phyloP scores from a whole-genome alignment of 2,888 invertebrate species.

The Xylota segnis region DNA sequence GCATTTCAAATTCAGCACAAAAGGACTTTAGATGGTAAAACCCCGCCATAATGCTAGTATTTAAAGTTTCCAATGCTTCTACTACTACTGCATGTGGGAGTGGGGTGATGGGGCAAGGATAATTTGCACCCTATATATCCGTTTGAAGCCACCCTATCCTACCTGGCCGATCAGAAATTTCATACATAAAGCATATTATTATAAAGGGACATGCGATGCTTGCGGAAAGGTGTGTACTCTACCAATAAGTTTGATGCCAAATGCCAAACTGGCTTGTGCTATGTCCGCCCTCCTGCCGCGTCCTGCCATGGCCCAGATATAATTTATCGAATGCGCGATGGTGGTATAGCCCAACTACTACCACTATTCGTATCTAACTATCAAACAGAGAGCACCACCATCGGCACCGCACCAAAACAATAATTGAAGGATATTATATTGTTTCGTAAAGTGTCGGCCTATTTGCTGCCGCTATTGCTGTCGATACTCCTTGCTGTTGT shows the following conservation, averaged over 20 bases:
- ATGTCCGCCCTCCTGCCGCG: not conserved
- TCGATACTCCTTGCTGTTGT: conserved; percentile 48
- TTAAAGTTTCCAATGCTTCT: conserved; percentile 55
- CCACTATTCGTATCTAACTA: too few species aligned
- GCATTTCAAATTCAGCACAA: conserved; percentile 58
- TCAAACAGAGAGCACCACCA: conserved; percentile 24
- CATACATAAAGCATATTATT: conserved; percentile 59
- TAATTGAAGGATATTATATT: conserved; percentile 66
- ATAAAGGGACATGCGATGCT: conserved; percentile 69
- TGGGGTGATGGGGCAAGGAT: too few species aligned
- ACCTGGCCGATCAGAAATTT: conserved; percentile 33
- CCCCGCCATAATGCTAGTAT: conserved; percentile 44
- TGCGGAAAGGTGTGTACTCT: conserved; percentile 62
- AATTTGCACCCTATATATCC: conserved; percentile 19
- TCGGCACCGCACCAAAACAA: conserved; percentile 63
- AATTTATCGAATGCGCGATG: conserved; percentile 51
- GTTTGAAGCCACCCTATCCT: not conserved
- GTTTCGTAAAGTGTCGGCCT: conserved; percentile 72
- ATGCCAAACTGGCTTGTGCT: conserved; percentile 40
- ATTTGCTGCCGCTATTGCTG: conserved; percentile 64
- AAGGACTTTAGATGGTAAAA: conserved; percentile 45
- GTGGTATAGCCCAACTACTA: conserved; percentile 19
- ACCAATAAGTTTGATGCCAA: conserved; percentile 55
- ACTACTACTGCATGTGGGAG: conserved; percentile 26
- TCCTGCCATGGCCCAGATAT: conserved; percentile 21